Percentiles rank a stretch among this genome's conserved stretches.
Evolutionary conservation across 2,888 invertebrate genomes (phyloP).

Genomic region (Neoaliturus tenellus): DNA sequence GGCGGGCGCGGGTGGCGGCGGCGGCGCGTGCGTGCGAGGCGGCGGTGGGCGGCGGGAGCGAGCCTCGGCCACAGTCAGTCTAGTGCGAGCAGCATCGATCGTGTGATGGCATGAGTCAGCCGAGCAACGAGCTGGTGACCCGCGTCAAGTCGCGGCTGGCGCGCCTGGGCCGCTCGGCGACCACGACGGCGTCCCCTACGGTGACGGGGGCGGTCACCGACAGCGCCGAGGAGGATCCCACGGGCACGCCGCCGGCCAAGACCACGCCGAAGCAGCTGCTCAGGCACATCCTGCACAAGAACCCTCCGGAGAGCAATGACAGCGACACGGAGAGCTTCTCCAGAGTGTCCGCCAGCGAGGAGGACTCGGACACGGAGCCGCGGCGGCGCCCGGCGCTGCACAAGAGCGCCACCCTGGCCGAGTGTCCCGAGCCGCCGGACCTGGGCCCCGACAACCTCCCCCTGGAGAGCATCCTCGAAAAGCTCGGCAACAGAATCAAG

Average conservation of each 20-base stretch:
- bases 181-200: conserved; percentile 36
- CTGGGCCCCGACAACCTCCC: conserved; percentile 38
- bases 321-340: conserved; percentile 56
- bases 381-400: conserved; percentile 4
- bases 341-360: conserved; percentile 56
- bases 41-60: neutral
- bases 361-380: conserved; percentile 57
- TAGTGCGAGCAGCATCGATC: conserved; percentile 56
- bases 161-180: conserved; percentile 52
- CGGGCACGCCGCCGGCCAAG: neutral
- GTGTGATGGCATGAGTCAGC: conserved; percentile 47
- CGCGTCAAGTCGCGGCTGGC: conserved; percentile 57
- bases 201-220: conserved; percentile 26
- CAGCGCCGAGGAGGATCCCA: conserved; percentile 38
- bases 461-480: conserved; percentile 72
- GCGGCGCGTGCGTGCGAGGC: neutral
- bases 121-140: conserved; percentile 52
- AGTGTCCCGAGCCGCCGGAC: conserved; percentile 61
- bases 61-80: neutral
- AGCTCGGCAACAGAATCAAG: conserved; percentile 74
- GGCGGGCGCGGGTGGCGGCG: neutral
- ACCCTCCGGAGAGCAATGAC: conserved; percentile 49
- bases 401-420: conserved; percentile 53
- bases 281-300: conserved; percentile 61
- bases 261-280: conserved; percentile 61